Conservation (phyloP, 2,888 invertebrate species). For the Sminthurides aquaticus region DNA sequence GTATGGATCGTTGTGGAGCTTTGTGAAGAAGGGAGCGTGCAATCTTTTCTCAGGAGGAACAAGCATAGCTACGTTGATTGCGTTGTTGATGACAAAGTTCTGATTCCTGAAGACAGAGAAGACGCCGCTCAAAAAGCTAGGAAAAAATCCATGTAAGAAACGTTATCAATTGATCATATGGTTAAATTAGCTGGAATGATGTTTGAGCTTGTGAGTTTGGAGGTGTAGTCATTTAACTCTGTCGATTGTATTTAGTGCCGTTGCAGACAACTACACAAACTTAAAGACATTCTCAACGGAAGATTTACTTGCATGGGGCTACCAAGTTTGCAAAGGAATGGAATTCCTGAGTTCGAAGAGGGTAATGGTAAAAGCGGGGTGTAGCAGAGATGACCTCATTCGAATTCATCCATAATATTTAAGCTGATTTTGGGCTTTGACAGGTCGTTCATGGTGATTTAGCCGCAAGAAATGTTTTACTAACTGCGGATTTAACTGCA, state of each 20-base stretch:
- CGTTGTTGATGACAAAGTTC: background rate
- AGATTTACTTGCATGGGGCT: slow-evolving; percentile 14
- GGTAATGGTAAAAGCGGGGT: background rate
- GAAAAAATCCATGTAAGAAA: too few relatives aligned
- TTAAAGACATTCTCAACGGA: slow-evolving; percentile 9
- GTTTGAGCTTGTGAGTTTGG: too few relatives aligned
- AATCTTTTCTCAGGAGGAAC: slow-evolving; percentile 6
- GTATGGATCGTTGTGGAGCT: slow-evolving; percentile 15
- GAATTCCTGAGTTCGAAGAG: slow-evolving; percentile 10
- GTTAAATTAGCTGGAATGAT: background rate
- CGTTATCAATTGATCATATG: background rate
- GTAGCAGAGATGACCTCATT: background rate
- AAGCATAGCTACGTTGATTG: background rate
- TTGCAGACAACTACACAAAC: slow-evolving; percentile 2
- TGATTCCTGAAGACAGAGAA: background rate
- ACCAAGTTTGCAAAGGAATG: slow-evolving; percentile 19
- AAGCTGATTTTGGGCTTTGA: background rate
- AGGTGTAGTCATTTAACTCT: too few relatives aligned
- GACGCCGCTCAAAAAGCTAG: too few relatives aligned
- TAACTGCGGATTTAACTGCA: slow-evolving; percentile 1
- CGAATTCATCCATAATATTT: background rate
- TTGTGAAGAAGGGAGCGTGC: slow-evolving; percentile 12
- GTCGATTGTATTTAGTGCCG: too few relatives aligned
- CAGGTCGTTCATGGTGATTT: slow-evolving; percentile 19
- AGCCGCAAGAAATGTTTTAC: slow-evolving; percentile 11